Evolutionary conservation across 2,797 vertebrate species (phyloP).

Genomic region (Cichlasoma orientale): DNA sequence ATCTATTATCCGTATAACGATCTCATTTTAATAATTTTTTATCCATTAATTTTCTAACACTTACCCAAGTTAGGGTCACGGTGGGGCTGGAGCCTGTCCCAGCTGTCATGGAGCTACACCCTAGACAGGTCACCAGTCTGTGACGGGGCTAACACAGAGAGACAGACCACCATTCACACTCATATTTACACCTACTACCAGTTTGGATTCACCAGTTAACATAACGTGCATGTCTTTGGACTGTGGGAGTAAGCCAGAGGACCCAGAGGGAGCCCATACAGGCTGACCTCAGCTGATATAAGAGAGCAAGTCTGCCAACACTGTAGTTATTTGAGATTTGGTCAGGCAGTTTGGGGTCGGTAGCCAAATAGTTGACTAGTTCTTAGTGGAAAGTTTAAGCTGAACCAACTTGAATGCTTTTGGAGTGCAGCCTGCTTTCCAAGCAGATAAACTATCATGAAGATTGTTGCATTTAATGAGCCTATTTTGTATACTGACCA

Average conservation of each 20-base stretch:
- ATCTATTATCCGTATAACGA: not conserved
- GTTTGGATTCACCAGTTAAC: no score
- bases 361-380: not conserved
- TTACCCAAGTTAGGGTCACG: not conserved
- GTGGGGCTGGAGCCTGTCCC: not conserved
- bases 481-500: not conserved
- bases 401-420: not conserved
- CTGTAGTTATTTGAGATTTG: no score
- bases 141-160: not conserved
- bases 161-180: not conserved
- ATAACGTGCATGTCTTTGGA: no score
- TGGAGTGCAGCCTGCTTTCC: no score
- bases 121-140: not conserved
- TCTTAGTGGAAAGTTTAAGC: not conserved
- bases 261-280: no score
- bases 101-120: not conserved
- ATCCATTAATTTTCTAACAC: not conserved
- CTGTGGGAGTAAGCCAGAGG: no score
- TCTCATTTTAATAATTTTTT: not conserved
- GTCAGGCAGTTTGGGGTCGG: not conserved
- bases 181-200: no score
- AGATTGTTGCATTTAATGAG: not conserved
- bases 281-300: no score
- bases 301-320: not conserved
- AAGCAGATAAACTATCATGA: not conserved